phyloP scores from a whole-genome alignment of 2,888 invertebrate genomes.

The Rugalucina vietnamica region DNA sequence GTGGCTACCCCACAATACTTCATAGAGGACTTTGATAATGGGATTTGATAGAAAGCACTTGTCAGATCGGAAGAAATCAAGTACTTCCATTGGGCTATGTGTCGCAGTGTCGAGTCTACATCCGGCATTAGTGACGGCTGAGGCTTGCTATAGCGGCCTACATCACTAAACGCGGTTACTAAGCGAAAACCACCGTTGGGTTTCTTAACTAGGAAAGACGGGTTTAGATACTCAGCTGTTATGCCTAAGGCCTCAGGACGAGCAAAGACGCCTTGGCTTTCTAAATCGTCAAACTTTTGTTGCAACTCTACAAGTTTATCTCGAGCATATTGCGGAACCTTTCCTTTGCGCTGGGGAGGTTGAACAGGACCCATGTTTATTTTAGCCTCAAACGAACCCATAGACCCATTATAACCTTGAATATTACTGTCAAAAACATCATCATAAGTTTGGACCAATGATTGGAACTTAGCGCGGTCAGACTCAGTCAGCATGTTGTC shows the following conservation, averaged over 20 bases:
- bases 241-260: background rate
- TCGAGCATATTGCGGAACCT: conserved; percentile 17
- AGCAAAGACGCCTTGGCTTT: background rate
- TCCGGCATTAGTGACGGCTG: too few relatives aligned
- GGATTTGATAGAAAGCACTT: background rate
- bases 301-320: conserved; percentile 56
- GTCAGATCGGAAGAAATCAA: background rate
- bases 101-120: background rate
- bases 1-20: too few relatives aligned
- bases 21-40: background rate
- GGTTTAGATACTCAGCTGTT: background rate
- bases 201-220: too few relatives aligned
- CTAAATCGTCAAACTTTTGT: conserved; percentile 53
- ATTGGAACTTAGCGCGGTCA: background rate
- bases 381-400: background rate
- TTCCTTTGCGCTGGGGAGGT: conserved; percentile 7
- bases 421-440: conserved; percentile 5
- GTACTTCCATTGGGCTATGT: background rate
- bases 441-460: conserved; percentile 1
- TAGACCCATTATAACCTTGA: background rate
- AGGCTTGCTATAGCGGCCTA: too few relatives aligned
- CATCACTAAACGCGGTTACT: too few relatives aligned
- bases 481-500: background rate
- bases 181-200: background rate
- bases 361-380: conserved; percentile 15